Percentiles rank a stretch among this genome's conserved stretches.
Conservation (phyloP, 2,888 invertebrate genomes). For the Microplitis manilae region DNA sequence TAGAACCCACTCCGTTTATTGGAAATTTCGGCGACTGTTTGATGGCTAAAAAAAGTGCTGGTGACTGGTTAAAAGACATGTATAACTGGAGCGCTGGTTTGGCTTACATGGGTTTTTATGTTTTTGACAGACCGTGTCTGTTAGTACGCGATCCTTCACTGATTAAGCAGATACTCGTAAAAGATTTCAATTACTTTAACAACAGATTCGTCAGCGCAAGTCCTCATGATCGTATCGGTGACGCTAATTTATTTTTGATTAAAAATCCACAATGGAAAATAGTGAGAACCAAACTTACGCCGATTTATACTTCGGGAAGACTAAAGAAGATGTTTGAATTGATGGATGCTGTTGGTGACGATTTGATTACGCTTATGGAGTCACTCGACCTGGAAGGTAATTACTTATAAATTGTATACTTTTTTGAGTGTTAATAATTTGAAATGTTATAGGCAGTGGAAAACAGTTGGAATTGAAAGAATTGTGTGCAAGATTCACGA, state of each 20-base stretch:
- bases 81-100: conserved; percentile 56
- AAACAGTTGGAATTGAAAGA: conserved; percentile 61
- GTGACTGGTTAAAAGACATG: conserved; percentile 61
- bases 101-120: conserved; percentile 65
- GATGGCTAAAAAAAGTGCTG: conserved; percentile 44
- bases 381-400: too few relatives aligned
- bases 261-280: background rate
- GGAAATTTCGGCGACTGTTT: conserved; percentile 30
- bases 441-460: conserved; percentile 46
- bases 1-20: conserved; percentile 27
- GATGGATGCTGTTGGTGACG: background rate
- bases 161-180: conserved; percentile 67
- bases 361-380: too few relatives aligned
- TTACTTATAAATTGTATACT: too few relatives aligned
- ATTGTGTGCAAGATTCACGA: conserved; percentile 61
- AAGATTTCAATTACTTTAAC: conserved; percentile 68
- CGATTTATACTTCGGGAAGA: background rate
- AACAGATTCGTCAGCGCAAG: conserved; percentile 56
- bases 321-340: background rate
- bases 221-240: background rate
- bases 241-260: background rate
- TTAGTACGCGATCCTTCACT: conserved; percentile 67
- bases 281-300: background rate
- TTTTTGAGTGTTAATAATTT: conserved; percentile 37
- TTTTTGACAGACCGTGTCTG: conserved; percentile 66